Evolutionary conservation across 2,797 vertebrate species (phyloP), one percentile per base, ranked within the genome.

Genomic region (Garrulus glandarius): DNA sequence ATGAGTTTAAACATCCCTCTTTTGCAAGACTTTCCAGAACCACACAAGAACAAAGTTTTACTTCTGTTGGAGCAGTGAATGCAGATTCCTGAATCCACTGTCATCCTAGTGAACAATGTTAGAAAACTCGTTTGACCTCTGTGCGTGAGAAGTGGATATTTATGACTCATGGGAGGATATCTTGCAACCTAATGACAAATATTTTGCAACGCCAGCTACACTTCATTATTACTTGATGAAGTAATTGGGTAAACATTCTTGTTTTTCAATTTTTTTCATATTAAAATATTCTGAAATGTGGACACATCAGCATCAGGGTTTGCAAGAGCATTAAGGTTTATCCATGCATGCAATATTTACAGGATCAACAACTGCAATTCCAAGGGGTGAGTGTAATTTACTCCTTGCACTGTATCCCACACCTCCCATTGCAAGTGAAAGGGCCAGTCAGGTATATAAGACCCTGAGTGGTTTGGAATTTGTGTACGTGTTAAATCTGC

Each of bases 61-160:
- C 36, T 86, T 72, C 67, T 32, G 5, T 11, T 61, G 23, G 11
- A 92, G 30, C 8, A 39, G 9, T 24, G 55, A 90, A 63, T 50
- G 29, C 19, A 64, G 56, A 59, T 59, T 63, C 56, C 59, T 53
- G 41, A 36, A 60, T 53, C 32, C 37, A 22, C 34, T 49, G 5
- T 63, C 63, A 74, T 32, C 36, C 43, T 23, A n/a, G 12, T 20
- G 13, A 18, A 57, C 0, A 0, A n/a, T 0, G 1, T 70, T 49
- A 78, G 52, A 86, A 69, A 89, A 87, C 15, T 69, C 29, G 3
- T 61, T 69, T 81, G 43, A 59, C 10, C 26, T 84, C 53, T 84
- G 23, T 50, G 12, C 27, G 23, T 30, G n/a, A 82, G 37, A 71
- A 85, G 11, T 49, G 47, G 52, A 30, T 17, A 52, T 17, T 76